phyloP scores from a whole-genome alignment of 1,140 invertebrate species.

The Cyrtorhinus lividipennis region DNA sequence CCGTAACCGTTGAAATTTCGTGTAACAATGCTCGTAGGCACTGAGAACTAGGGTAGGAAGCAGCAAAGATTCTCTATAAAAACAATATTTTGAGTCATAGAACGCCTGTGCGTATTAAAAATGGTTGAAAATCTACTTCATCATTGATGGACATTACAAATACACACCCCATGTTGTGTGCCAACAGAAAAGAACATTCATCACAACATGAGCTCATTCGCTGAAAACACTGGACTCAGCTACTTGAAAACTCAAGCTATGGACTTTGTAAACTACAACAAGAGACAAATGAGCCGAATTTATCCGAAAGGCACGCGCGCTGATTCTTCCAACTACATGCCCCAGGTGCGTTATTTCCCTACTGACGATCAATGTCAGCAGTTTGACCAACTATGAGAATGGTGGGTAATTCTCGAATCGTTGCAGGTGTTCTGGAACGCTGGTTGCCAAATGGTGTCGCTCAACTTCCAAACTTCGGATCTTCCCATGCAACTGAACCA shows the following conservation, averaged over 20 bases:
- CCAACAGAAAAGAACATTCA: conserved; percentile 87
- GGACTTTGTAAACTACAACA: conserved; percentile 99
- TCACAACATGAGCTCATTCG: conserved; percentile 98
- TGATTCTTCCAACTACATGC: conserved; percentile 99
- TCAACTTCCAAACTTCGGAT: conserved; percentile 99
- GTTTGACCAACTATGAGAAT: not conserved
- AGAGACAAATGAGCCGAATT: conserved; percentile 95
- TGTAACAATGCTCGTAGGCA: no score
- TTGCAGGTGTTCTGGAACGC: conserved; percentile 78
- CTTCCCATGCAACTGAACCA: conserved; percentile 99
- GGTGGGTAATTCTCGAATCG: conserved; percentile 11
- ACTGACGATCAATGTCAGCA: not conserved
- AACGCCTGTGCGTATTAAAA: no score
- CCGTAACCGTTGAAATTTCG: no score
- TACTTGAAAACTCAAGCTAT: conserved; percentile 91
- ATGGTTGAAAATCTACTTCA: no score
- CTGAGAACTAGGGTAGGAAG: no score
- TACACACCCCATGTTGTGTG: no score
- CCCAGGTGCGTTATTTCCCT: conserved; percentile 53
- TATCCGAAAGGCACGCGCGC: conserved; percentile 97
- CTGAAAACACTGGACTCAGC: conserved; percentile 87
- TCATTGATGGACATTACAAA: no score
- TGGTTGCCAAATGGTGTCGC: conserved; percentile 92
- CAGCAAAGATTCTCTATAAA: no score
- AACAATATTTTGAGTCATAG: no score